A percentile compares a stretch with the other conserved stretches of the same genome.
These are phyloP conservation scores for Galerucella nymphaeae DNA, from an alignment of 2,888 invertebrate species.

Conservation along the genomic window DNA sequence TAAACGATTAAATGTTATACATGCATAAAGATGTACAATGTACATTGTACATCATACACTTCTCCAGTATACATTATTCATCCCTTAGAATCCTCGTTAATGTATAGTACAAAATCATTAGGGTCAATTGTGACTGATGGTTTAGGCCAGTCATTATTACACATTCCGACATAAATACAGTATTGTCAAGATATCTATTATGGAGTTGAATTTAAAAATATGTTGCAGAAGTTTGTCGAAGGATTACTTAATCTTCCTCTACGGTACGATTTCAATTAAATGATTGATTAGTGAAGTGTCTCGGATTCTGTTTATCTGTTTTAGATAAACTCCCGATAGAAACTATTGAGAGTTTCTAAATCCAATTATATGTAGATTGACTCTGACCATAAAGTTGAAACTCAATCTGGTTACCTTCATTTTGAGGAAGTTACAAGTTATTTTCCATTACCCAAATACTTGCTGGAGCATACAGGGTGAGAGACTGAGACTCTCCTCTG, in stretches of 20 bases:
- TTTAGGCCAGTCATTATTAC: neutral
- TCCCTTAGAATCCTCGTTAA: conserved; percentile 1
- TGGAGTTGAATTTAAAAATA: neutral
- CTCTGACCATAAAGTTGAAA: conserved; percentile 39
- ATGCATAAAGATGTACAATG: conserved; percentile 10
- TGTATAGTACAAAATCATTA: neutral
- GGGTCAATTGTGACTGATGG: conserved; percentile 5
- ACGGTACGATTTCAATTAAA: neutral
- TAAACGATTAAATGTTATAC: conserved; percentile 5
- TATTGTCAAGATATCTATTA: too few relatives aligned
- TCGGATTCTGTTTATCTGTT: conserved; percentile 14
- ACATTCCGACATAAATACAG: neutral
- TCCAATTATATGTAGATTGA: conserved; percentile 31
- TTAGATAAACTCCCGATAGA: conserved; percentile 12
- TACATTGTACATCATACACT: conserved; percentile 6
- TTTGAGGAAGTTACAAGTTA: conserved; percentile 30
- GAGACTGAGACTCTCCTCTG: too few relatives aligned
- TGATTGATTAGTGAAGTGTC: conserved; percentile 6
- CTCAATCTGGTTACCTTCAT: conserved; percentile 34
- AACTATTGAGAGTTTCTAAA: conserved; percentile 26
- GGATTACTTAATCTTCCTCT: neutral
- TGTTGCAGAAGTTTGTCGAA: neutral
- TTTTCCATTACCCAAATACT: conserved; percentile 40
- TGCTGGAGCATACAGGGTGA: conserved; percentile 30
- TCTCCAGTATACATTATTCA: conserved; percentile 2